These are phyloP conservation scores for Mastigias papua DNA, from an alignment of 30 jellyfish, hydroid and myxozoan genomes.

Conservation along the genomic window DNA sequence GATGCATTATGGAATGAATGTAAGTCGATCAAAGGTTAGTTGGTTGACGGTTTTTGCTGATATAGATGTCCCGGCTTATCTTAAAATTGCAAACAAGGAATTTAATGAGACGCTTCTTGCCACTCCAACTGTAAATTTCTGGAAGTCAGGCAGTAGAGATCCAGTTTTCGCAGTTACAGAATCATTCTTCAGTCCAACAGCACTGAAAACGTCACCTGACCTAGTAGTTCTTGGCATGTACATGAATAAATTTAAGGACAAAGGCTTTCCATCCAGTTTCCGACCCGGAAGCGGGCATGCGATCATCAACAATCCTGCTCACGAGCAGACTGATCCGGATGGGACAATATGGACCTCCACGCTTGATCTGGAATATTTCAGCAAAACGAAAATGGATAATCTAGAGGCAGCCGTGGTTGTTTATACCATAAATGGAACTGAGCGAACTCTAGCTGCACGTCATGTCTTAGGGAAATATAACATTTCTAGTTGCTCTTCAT, in stretches of 20 bases:
- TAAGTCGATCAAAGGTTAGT: slow-evolving; percentile 44
- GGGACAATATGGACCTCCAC: slow-evolving; percentile 73
- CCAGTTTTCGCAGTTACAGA: slow-evolving; percentile 72
- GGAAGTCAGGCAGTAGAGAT: slow-evolving; percentile 46
- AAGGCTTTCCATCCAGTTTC: slow-evolving; percentile 29
- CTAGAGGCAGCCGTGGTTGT: slow-evolving; percentile 66
- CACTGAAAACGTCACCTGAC: slow-evolving; percentile 45
- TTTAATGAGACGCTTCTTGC: slow-evolving; percentile 44
- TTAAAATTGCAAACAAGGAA: not conserved
- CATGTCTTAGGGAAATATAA: slow-evolving; percentile 67
- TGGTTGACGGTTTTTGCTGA: slow-evolving; percentile 63
- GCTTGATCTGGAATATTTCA: slow-evolving; percentile 35
- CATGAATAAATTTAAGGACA: not conserved
- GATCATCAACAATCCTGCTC: slow-evolving; percentile 62
- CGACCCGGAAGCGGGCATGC: slow-evolving; percentile 5
- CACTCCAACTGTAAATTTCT: slow-evolving; percentile 56
- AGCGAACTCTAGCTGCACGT: slow-evolving; percentile 57
- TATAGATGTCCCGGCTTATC: slow-evolving; percentile 36
- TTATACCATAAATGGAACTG: slow-evolving; percentile 41
- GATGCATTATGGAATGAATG: slow-evolving; percentile 36
- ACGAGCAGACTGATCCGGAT: slow-evolving; percentile 69
- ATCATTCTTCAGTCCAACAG: slow-evolving; percentile 68
- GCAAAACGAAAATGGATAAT: slow-evolving; percentile 7
- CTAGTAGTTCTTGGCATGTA: slow-evolving; percentile 41
- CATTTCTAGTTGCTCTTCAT: slow-evolving; percentile 42